Evolutionary conservation across 2,113 vertebrate species (phyloP).

Genomic region (Harpagus bidentatus): DNA sequence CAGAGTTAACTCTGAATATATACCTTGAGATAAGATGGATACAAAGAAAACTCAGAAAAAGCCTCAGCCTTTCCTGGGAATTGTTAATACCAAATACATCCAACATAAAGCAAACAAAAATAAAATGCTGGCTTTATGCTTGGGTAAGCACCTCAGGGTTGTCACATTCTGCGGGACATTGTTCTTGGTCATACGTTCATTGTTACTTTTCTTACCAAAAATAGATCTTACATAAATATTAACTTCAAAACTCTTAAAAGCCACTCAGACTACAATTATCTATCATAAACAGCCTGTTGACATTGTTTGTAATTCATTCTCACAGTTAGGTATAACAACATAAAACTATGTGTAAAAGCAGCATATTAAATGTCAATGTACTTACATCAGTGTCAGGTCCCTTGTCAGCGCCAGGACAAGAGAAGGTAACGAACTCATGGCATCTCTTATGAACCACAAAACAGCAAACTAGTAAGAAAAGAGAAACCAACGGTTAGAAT

Average conservation of each 20-base stretch:
- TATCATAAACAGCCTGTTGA: neutral
- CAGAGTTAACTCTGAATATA: neutral
- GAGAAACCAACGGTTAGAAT: constrained; percentile 27
- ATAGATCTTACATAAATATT: neutral
- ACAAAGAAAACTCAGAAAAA: neutral
- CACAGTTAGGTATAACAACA: neutral
- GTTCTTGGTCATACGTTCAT: neutral
- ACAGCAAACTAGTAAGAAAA: constrained; percentile 87
- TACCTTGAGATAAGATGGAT: neutral
- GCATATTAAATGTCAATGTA: constrained; percentile 20
- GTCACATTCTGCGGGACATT: neutral
- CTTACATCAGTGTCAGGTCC: constrained; percentile 97
- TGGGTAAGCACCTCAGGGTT: neutral
- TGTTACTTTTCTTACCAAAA: neutral
- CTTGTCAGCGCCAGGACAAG: constrained; percentile 94
- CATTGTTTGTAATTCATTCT: neutral
- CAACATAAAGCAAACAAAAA: neutral
- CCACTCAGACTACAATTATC: neutral
- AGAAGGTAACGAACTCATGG: constrained; percentile 98
- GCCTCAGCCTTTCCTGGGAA: neutral
- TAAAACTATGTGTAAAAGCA: neutral
- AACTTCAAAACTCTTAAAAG: neutral
- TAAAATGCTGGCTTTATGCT: neutral
- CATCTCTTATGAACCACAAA: constrained; percentile 99
- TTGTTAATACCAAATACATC: neutral